Base-by-base conservation (phyloP, 2,113 vertebrate species). In the Macrotus californicus region DNA sequence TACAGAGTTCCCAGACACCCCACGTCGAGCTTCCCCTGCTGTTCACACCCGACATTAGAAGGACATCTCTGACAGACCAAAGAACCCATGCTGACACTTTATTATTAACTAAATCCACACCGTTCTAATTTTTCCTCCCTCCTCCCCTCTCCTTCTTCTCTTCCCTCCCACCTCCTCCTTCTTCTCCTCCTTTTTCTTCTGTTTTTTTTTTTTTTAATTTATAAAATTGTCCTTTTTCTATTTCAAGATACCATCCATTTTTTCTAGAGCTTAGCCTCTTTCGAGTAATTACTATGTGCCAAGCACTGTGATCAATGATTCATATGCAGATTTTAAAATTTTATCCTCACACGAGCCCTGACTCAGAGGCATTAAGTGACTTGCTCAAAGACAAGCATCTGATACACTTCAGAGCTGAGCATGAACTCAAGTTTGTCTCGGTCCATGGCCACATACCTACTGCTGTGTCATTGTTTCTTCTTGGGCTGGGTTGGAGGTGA, bases 11-110 rank as follows among this genome's bases (percentile, higher is more conserved):
- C 29, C 1, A 4, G 48, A 10, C 26, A 67, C 21, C 24, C 39
- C 48, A 54, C 10, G 9, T 2, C 2, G 0, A 4, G 8, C 6
- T 34, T n/a, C 5, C 12, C 14, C 39, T 46, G 31, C 36, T 24
- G 8, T 22, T 39, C 9, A 18, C 10, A 22, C 22, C 31, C 59
- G 31, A 39, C 9, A 0, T 19, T 31, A 19, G 34, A 36, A 14
- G 12, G 7, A 12, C 4, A 36, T 1, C 29, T 50, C 64, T 29
- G 24, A 46, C 3, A 6, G 6, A 52, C 22, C 61, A 18, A 64
- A 10, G 26, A 22, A 9, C 36, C 10, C 8, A 15, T n/a, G 29
- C 22, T 21, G 36, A 75, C 13, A 52, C 24, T 31, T 52, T 6
- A n/a, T 24, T 92, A 54, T 15, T 56, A 67, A 67, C 56, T 67